A percentile compares a stretch with the other conserved stretches of the same genome.
phyloP scores from a whole-genome alignment of 2,113 vertebrate genomes.

The Eudorcas thomsonii region DNA sequence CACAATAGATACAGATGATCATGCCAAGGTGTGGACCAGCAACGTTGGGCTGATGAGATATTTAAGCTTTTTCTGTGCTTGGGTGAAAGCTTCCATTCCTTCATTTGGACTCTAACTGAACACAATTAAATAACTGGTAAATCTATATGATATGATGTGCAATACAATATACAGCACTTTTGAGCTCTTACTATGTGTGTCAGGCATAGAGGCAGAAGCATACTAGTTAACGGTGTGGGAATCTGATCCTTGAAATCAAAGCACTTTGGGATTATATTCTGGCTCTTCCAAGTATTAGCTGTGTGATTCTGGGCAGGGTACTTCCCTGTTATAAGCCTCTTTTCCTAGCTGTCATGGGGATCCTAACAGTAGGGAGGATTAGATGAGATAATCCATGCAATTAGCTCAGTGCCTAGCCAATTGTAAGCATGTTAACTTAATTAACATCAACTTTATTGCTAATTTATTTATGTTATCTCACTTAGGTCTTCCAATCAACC shows the following conservation, averaged over 20 bases:
- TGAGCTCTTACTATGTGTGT: neutral
- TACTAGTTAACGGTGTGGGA: neutral
- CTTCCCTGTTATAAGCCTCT: neutral
- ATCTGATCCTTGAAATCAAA: neutral
- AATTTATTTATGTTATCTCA: constrained; percentile 26
- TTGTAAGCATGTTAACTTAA: neutral
- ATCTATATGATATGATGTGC: neutral
- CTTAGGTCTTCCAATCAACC: neutral
- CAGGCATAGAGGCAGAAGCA: neutral
- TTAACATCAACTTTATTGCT: neutral
- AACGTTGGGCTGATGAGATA: neutral
- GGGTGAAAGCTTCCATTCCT: neutral
- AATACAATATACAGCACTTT: neutral
- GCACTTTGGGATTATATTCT: neutral
- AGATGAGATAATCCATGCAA: constrained; percentile 8
- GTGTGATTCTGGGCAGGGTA: constrained; percentile 8
- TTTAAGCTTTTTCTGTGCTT: neutral
- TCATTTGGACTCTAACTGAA: constrained; percentile 1
- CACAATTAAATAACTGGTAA: neutral
- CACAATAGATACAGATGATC: neutral
- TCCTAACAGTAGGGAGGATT: neutral
- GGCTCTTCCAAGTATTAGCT: constrained; percentile 8
- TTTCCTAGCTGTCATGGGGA: neutral
- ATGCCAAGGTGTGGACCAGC: neutral
- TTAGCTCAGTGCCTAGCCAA: neutral